These are phyloP conservation scores for Callyntrura sp. DNA, from an alignment of 2,888 invertebrate species.

Conservation along the genomic window DNA sequence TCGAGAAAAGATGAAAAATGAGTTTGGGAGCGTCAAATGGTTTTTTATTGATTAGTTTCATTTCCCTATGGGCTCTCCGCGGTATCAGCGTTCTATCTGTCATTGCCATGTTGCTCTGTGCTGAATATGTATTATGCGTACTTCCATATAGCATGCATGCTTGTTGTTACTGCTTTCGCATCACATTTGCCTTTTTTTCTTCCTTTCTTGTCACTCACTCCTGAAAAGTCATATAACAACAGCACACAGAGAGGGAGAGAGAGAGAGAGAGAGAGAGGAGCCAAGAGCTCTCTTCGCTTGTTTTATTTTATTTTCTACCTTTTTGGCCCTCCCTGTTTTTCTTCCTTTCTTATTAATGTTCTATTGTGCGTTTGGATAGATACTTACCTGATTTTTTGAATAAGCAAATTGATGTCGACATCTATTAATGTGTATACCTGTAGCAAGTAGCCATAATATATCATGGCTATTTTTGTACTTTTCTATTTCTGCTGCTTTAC, in stretches of 20 bases:
- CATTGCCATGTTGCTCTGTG: background rate
- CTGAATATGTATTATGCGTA: too few species aligned
- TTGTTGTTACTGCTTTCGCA: slow-evolving; percentile 69
- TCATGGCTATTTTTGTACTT: slow-evolving; percentile 56
- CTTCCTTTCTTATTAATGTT: slow-evolving; percentile 65
- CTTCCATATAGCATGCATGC: too few species aligned
- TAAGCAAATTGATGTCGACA: slow-evolving; percentile 72
- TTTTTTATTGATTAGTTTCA: slow-evolving; percentile 84
- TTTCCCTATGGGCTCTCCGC: slow-evolving; percentile 77
- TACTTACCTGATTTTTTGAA: slow-evolving; percentile 59
- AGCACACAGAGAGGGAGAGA: too few species aligned
- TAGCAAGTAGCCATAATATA: slow-evolving; percentile 48
- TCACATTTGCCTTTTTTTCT: slow-evolving; percentile 47
- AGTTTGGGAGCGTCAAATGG: slow-evolving; percentile 80
- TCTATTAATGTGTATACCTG: slow-evolving; percentile 53
- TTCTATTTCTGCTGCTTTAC: background rate
- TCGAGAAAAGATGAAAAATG: slow-evolving; percentile 84
- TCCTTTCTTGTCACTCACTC: slow-evolving; percentile 71
- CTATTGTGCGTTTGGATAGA: slow-evolving; percentile 39
- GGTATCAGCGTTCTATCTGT: slow-evolving; percentile 15
- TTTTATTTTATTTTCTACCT: slow-evolving; percentile 53
- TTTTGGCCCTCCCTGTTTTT: slow-evolving; percentile 70
- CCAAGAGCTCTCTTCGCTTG: slow-evolving; percentile 48
- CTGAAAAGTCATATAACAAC: slow-evolving; percentile 47
- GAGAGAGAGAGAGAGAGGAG: too few species aligned